phyloP scores from a whole-genome alignment of 1,140 invertebrate genomes.

The Trichomalopsis sarcophagae region DNA sequence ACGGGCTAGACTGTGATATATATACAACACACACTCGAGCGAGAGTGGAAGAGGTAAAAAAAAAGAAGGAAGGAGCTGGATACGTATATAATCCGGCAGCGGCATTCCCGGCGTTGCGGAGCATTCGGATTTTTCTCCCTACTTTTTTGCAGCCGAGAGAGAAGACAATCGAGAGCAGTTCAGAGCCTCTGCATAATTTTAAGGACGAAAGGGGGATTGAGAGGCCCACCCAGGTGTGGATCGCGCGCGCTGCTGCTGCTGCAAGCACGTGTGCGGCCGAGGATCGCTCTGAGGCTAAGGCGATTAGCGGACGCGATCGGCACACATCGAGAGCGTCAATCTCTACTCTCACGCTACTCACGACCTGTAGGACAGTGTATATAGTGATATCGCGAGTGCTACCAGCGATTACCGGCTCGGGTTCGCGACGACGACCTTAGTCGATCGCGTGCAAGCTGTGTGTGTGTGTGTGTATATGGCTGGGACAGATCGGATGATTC shows the following conservation, averaged over 20 bases:
- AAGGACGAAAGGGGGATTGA: slow-evolving; percentile 7
- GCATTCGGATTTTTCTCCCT: slow-evolving; percentile 7
- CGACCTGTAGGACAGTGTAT: slow-evolving; percentile 22
- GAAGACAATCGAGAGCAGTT: neutral
- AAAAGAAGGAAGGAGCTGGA: slow-evolving; percentile 24
- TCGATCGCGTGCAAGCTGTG: neutral
- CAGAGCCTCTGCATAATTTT: slow-evolving; percentile 17
- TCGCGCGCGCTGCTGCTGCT: neutral
- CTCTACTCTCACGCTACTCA: slow-evolving; percentile 44
- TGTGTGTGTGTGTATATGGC: no score
- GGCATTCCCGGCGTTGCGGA: slow-evolving; percentile 18
- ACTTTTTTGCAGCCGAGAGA: neutral
- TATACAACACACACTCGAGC: neutral
- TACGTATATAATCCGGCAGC: neutral
- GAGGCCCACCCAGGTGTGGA: slow-evolving; percentile 10
- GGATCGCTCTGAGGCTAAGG: neutral
- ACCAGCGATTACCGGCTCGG: slow-evolving; percentile 23
- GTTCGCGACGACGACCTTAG: neutral
- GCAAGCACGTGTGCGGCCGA: slow-evolving; percentile 1
- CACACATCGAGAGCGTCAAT: slow-evolving; percentile 32
- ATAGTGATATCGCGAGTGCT: neutral
- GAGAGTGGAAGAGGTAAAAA: neutral
- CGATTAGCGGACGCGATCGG: slow-evolving; percentile 44
- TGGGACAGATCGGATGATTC: neutral
- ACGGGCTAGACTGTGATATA: neutral